Evolutionary conservation across 2,888 invertebrate species (phyloP).

Genomic region (Alviniconcha strummeri): DNA sequence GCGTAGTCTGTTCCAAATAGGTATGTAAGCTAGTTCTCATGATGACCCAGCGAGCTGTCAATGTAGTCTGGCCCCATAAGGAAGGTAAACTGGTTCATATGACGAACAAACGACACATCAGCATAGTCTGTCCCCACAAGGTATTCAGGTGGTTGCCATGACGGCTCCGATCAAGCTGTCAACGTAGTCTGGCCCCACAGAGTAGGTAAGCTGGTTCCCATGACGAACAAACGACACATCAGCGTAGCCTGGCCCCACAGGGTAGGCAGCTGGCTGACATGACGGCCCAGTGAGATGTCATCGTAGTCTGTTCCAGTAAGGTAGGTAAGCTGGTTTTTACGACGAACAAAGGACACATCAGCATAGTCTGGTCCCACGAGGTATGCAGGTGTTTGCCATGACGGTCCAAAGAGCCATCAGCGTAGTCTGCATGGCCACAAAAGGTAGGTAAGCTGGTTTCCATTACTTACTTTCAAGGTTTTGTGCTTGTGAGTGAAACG

Average conservation of each 20-base stretch:
- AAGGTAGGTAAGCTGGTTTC: not conserved
- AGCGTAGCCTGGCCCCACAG: constrained; percentile 7
- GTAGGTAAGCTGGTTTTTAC: not conserved
- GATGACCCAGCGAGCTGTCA: not conserved
- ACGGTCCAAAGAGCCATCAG: too few species aligned
- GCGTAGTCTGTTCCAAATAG: too few species aligned
- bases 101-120: not conserved
- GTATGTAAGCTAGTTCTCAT: not conserved
- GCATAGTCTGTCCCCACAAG: too few species aligned
- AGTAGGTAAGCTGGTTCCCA: not conserved
- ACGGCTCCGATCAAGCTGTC: not conserved
- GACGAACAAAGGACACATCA: not conserved
- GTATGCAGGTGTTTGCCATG: too few species aligned
- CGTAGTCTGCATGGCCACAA: too few species aligned
- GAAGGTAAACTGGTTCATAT: not conserved
- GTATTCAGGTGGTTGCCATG: not conserved
- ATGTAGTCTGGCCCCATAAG: not conserved
- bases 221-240: not conserved
- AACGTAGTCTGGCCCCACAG: too few species aligned
- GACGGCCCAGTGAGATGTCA: not conserved
- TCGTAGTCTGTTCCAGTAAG: not conserved
- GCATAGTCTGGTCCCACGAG: not conserved
- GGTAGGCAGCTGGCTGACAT: constrained; percentile 1
- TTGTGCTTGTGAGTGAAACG: too few species aligned
- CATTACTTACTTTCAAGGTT: not conserved